Conservation (phyloP, 2,797 vertebrate species). For the Rhinoraja longicauda region DNA sequence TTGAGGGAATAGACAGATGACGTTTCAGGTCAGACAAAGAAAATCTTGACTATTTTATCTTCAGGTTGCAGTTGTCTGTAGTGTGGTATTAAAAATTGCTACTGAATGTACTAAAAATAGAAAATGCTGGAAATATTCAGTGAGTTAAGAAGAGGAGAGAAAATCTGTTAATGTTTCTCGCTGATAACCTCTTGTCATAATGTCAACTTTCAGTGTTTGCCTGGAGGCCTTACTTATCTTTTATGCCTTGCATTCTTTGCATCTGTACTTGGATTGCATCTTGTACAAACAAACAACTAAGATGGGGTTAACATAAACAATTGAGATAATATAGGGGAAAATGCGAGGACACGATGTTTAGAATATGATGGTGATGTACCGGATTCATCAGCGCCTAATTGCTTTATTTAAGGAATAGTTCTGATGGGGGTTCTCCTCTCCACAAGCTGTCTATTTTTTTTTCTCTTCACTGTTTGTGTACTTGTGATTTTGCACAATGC, state of each 20-base stretch:
- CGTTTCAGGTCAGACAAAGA: not conserved
- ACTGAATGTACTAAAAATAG: too few relatives aligned
- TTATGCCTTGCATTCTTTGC: not conserved
- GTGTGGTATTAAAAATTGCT: too few relatives aligned
- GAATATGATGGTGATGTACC: not conserved
- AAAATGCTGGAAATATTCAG: too few relatives aligned
- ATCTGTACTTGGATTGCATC: not conserved
- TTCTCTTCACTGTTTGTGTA: not conserved
- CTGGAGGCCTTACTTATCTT: not conserved
- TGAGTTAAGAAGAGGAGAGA: too few relatives aligned
- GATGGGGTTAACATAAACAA: not conserved
- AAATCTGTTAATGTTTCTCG: too few relatives aligned
- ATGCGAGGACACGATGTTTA: not conserved
- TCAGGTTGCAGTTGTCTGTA: too few relatives aligned
- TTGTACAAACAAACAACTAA: not conserved
- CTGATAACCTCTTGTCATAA: too few relatives aligned
- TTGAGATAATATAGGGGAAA: not conserved
- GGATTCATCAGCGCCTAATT: not conserved
- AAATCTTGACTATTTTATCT: not conserved
- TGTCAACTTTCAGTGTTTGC: not conserved
- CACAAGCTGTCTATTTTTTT: not conserved
- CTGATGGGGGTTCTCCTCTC: not conserved
- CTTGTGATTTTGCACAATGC: not conserved
- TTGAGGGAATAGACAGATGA: too few relatives aligned
- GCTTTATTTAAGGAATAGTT: not conserved